Evolutionary conservation across 2,113 vertebrate species (phyloP), one percentile per base, ranked within the genome.

Genomic region (Bubo bubo): DNA sequence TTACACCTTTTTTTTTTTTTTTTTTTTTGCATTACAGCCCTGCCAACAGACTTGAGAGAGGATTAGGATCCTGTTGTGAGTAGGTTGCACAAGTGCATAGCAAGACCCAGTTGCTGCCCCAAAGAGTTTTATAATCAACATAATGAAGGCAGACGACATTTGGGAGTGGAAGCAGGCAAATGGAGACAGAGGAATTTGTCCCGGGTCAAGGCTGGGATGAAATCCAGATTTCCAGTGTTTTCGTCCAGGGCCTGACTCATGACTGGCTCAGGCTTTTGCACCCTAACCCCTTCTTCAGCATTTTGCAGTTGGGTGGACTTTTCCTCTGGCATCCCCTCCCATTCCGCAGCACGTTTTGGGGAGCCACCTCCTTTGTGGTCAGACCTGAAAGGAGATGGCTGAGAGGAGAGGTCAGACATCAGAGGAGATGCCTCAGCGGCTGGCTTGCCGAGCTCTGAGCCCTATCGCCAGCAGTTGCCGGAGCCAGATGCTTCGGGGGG

Each of bases 371-470:
- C 45, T 70, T 47, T 0, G 0, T 1, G 2, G 30, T 45, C 43
- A 88, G 43, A 35, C 43, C 43, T 52, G 50, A 64, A 68, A 68
- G 50, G 37, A 59, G 34, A 12, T 26, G 76, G 24, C n/a, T 62
- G 56, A 52, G 39, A 83, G 53, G 49, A 60, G 43, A 88, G 16
- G n/a, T 41, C 66, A 45, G 27, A 49, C 1, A 0, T 13, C 55
- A n/a, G 59, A 27, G 60, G 62, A 55, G 43, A 2, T 15, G 63
- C 22, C 47, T 88, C 50, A 56, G 66, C 4, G 2, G 55, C n/a
- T 1, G 8, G 26, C 60, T 34, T 2, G 0, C 39, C 3, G 5
- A 71, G 28, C n/a, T 53, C 47, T 0, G 0, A 91, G 55, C 41
- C 58, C 58, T 27, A 7, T 39, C 5, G 2, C 59, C 32, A 87